A percentile compares a stretch with the other conserved stretches of the same genome.
These are phyloP conservation scores for Dynastes hyllus DNA, from an alignment of 2,888 invertebrate genomes.

Conservation along the genomic window DNA sequence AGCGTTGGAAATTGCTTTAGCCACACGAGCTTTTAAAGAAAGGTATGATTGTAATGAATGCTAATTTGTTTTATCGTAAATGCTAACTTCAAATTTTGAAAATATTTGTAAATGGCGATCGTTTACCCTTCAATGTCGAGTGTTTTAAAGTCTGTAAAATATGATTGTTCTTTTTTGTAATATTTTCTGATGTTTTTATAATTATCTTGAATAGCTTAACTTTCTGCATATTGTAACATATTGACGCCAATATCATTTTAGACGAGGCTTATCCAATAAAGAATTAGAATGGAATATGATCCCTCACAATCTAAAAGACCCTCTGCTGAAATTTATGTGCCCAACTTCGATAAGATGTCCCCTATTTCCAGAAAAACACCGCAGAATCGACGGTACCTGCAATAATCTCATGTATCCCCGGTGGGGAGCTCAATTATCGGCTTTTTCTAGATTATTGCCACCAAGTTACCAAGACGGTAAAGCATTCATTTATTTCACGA, in stretches of 20 bases:
- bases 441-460: conserved; percentile 79
- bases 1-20: conserved; percentile 73
- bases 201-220: no score
- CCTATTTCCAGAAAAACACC: conserved; percentile 73
- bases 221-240: no score
- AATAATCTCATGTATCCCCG: conserved; percentile 82
- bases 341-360: conserved; percentile 70
- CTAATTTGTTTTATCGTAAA: no score
- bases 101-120: no score
- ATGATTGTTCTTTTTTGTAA: no score
- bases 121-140: no score
- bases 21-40: conserved; percentile 72
- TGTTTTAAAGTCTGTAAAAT: no score
- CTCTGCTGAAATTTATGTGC: conserved; percentile 70
- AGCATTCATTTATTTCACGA: conserved; percentile 23
- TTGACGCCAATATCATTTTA: not conserved
- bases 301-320: conserved; percentile 64
- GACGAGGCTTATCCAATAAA: not conserved
- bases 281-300: conserved; percentile 21
- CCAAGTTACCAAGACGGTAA: conserved; percentile 80
- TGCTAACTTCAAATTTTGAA: no score
- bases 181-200: no score
- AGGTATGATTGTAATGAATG: conserved; percentile 63
- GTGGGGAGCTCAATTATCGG: conserved; percentile 82
- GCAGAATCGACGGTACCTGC: conserved; percentile 87